Base-by-base conservation (phyloP, 2,888 invertebrate genomes). In the Slavum lentiscoides region DNA sequence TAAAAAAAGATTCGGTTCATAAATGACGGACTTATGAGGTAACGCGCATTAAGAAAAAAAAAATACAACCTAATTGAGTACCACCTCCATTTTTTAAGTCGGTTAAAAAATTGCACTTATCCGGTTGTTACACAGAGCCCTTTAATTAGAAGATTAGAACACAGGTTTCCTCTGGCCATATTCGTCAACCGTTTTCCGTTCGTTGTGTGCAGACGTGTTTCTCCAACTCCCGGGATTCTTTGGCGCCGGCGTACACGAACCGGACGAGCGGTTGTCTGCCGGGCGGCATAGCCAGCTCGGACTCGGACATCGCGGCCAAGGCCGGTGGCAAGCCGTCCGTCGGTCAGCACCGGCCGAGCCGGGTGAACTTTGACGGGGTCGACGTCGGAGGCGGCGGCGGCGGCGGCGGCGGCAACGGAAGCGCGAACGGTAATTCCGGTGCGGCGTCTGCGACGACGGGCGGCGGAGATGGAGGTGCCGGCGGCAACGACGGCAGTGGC, bases 211-310 rank as follows among this genome's bases (percentile, higher is more conserved):
- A 91, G 88, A 90, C 90, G 86, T 91, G 91, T 88, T 91, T 91
- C 86, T 90, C 90, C 85, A 89, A 90, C 86, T 93, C 92, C 84
- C 90, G 92, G 85, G 93, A 93, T 86, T 93, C 93, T 85, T 89
- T 92, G 86, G 90, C 91, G 84, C 89, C 91, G 84, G 90, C 91
- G 85, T 91, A 91, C 87, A 89, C 90, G 85, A 91, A 91, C 87
- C 89, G 91, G 19, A 81, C 85, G 90, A 21, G 55, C 21, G 43
- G 55, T 39, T 75, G 75, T 66, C 58, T 86, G 84, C 88, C 90
- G 86, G 87, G 88, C 84, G 90, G 90, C 82, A 89, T 62, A n/a
- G 90, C 86, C 77, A 77, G 69, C 37, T 77, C 77, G 53, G 77
- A 89, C 90, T 84, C 90, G 90, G 83, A 91, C 91, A 85, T 93